phyloP scores from a whole-genome alignment of 2,113 vertebrate species.

The Apodemus speciosus region DNA sequence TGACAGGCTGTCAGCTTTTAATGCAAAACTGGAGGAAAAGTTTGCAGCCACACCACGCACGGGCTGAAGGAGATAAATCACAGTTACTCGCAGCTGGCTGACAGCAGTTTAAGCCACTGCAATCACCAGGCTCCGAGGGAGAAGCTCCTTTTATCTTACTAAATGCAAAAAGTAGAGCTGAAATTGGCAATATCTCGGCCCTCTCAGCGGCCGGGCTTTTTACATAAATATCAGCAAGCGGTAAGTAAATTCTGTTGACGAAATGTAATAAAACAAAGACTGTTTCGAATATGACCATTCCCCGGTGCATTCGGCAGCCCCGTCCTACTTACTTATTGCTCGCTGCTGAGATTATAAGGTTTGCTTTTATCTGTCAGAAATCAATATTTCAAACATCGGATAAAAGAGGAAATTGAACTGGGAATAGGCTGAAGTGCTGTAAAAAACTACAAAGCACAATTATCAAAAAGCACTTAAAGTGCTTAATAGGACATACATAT shows the following conservation, averaged over 20 bases:
- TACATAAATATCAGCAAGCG: constrained; percentile 96
- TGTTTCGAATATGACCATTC: constrained; percentile 91
- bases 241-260: constrained; percentile 99
- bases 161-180: constrained; percentile 92
- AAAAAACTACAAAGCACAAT: constrained; percentile 99
- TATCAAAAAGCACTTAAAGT: constrained; percentile 99
- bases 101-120: constrained; percentile 98
- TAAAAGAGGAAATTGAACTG: constrained; percentile 99
- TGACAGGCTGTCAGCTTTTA: constrained; percentile 83
- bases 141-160: constrained; percentile 94
- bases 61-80: constrained; percentile 98
- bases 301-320: constrained; percentile 89
- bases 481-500: constrained; percentile 99
- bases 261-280: constrained; percentile 98
- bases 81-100: constrained; percentile 95
- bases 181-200: constrained; percentile 92
- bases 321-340: constrained; percentile 91
- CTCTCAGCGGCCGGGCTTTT: constrained; percentile 89
- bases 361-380: constrained; percentile 99
- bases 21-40: constrained; percentile 84
- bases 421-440: constrained; percentile 99
- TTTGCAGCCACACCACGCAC: constrained; percentile 89
- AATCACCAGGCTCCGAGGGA: constrained; percentile 95
- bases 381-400: constrained; percentile 99
- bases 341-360: constrained; percentile 99